Percentiles rank a stretch among this genome's conserved stretches.
These are phyloP conservation scores for Callyntrura guangdongensis DNA, from an alignment of 2,888 invertebrate genomes.

Conservation along the genomic window DNA sequence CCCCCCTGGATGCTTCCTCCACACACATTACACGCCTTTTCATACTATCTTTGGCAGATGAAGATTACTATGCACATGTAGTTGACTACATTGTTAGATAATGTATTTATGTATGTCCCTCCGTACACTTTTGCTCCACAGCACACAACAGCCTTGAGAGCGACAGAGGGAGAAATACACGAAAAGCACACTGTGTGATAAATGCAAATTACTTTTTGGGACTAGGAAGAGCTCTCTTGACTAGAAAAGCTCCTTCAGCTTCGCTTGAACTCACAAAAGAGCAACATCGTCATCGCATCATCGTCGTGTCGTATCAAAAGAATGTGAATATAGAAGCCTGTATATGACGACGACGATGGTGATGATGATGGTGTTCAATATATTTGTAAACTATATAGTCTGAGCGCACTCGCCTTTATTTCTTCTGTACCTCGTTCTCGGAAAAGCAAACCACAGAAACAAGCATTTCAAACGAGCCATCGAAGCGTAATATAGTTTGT, in stretches of 20 bases:
- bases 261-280: conserved; percentile 15
- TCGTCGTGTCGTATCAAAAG: not conserved
- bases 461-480: conserved; percentile 67
- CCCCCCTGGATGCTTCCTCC: conserved; percentile 49
- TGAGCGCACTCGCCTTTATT: conserved; percentile 5
- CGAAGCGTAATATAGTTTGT: conserved; percentile 47
- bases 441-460: conserved; percentile 64
- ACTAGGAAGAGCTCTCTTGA: conserved; percentile 51
- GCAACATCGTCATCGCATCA: conserved; percentile 18
- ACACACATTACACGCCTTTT: conserved; percentile 23
- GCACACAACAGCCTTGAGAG: conserved; percentile 44
- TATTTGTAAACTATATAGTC: conserved; percentile 5
- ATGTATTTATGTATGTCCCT: not conserved
- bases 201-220: conserved; percentile 82
- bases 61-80: conserved; percentile 54
- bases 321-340: too few species aligned
- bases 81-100: not conserved
- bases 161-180: conserved; percentile 41
- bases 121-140: not conserved
- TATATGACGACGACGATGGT: not conserved
- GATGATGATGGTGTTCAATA: not conserved
- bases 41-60: conserved; percentile 44
- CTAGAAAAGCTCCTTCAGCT: conserved; percentile 31
- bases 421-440: conserved; percentile 49
- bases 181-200: conserved; percentile 77